Conservation (phyloP, 2,888 invertebrate species). For the Siphlonurus alternatus region DNA sequence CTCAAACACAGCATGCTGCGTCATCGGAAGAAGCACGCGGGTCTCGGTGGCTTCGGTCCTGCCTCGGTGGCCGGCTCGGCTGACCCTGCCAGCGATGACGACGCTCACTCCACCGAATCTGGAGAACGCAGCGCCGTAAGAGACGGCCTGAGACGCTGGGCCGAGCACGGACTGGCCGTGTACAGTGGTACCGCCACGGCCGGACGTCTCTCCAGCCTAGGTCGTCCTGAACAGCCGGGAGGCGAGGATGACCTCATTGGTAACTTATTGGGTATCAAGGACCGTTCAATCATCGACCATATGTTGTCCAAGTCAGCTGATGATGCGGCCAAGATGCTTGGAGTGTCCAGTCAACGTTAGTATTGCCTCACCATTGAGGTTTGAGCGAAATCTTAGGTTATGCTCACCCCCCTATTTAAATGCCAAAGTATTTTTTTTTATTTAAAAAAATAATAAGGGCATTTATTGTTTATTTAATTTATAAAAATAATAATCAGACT, state of each 20-base stretch:
- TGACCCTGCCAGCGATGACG: slow-evolving; percentile 8
- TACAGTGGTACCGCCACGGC: neutral
- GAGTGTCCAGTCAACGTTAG: slow-evolving; percentile 31
- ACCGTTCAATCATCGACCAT: slow-evolving; percentile 69
- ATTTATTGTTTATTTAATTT: no score
- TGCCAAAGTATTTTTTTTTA: neutral
- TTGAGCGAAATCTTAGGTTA: no score
- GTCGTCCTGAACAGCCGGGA: slow-evolving; percentile 20
- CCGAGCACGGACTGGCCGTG: neutral
- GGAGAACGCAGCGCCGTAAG: no score
- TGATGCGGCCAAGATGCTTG: slow-evolving; percentile 74
- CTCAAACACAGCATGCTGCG: slow-evolving; percentile 89
- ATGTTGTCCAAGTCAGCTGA: slow-evolving; percentile 55
- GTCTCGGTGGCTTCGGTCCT: slow-evolving; percentile 27
- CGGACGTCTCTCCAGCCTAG: neutral
- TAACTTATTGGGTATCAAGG: slow-evolving; percentile 73
- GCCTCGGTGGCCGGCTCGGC: neutral
- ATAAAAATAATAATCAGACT: no score
- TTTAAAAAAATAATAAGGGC: no score
- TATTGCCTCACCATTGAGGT: no score
- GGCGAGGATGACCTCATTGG: slow-evolving; percentile 61
- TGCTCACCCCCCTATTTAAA: no score
- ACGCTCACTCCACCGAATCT: slow-evolving; percentile 4
- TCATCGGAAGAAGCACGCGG: slow-evolving; percentile 76
- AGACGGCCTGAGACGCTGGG: neutral